Evolutionary conservation across 2,113 vertebrate species (phyloP), one percentile per base, ranked within the genome.

Genomic region (Nothocercus julius): DNA sequence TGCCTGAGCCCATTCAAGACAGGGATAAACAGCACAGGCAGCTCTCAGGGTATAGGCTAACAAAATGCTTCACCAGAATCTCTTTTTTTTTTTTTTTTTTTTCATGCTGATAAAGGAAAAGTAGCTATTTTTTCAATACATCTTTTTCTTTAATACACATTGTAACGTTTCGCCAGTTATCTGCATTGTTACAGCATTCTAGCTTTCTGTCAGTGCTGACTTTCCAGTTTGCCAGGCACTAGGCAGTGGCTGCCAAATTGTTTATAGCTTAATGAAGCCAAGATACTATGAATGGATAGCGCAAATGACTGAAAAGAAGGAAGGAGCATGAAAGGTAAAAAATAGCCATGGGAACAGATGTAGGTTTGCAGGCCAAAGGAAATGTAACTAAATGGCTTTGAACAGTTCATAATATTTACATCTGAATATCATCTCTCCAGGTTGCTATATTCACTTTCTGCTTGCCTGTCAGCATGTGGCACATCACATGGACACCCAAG

Each of bases 341-440:
- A 79, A 81, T 76, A 92, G 62, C 69, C 77, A 61, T 94, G 91
- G 86, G 83, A 96, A 92, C 83, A 95, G 94, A 90, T 69, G 74
- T 75, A 73, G 1, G 1, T n/a, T 94, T 79, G 42, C 28, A 56
- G 74, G 61, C 44, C 66, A 76, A 82, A 92, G 53, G 20, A 87
- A 68, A 87, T 47, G 38, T 63, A 67, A 62, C 74, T 53, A 82
- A 56, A 63, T 32, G 19, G 20, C 74, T 82, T 82, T 62, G 77
- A 89, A 78, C 42, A 25, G 72, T 73, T 28, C 47, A 20, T 64
- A 11, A 20, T 36, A 36, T 62, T 94, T 85, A 30, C 66, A 47
- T 51, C 47, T 32, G 82, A 88, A 78, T 66, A 61, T 34, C 59
- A 68, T 44, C 24, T 79, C 42, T 90, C 51, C 53, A 64, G 74